phyloP scores from a whole-genome alignment of 2,888 invertebrate species.

The Nowickia ferox region DNA sequence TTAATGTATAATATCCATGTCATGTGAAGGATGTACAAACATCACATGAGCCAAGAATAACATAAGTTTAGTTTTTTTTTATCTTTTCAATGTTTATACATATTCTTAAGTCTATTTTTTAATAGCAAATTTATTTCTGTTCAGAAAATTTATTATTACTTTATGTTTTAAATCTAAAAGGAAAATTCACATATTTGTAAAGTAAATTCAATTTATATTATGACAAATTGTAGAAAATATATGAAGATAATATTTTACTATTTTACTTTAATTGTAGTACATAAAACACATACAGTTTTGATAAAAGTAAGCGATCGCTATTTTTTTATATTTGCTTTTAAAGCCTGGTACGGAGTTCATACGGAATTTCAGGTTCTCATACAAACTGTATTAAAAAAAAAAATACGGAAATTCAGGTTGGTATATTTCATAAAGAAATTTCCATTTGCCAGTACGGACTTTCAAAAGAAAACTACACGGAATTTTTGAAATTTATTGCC shows the following conservation, averaged over 20 bases:
- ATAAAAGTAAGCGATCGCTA: too few species aligned
- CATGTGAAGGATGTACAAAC: constrained; percentile 25
- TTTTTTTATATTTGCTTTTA: background rate
- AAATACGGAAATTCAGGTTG: too few species aligned
- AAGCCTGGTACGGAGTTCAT: too few species aligned
- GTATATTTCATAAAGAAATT: too few species aligned
- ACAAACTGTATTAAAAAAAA: too few species aligned
- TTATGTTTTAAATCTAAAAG: background rate
- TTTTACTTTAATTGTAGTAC: background rate
- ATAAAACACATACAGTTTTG: background rate
- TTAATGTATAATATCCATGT: constrained; percentile 6
- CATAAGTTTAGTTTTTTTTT: background rate
- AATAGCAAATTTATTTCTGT: constrained; percentile 27
- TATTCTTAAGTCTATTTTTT: background rate
- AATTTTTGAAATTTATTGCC: too few species aligned
- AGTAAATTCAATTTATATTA: constrained; percentile 18
- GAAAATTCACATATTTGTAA: background rate
- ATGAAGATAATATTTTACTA: background rate
- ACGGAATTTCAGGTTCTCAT: too few species aligned
- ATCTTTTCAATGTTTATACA: background rate
- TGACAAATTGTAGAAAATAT: background rate
- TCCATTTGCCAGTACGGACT: too few species aligned
- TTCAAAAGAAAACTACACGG: too few species aligned
- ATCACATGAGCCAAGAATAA: constrained; percentile 29
- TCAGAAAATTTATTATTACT: constrained; percentile 5